These are phyloP conservation scores for Lutjanus erythropterus DNA, from an alignment of 2,113 vertebrate genomes.

Conservation along the genomic window DNA sequence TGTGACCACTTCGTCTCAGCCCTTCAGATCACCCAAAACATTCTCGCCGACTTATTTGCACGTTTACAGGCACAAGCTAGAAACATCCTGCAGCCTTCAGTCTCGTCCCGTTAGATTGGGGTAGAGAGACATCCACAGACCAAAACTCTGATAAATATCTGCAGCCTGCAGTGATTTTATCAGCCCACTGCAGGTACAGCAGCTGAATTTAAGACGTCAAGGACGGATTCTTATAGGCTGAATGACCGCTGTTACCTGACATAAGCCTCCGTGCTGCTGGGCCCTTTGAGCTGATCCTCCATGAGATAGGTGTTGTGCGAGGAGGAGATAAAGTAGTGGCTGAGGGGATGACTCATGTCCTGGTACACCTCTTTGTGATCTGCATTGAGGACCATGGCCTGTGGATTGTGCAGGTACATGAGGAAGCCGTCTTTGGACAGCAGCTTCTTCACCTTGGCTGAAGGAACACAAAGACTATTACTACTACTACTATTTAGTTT, in stretches of 20 bases:
- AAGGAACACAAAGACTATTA: not conserved
- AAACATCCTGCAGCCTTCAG: not conserved
- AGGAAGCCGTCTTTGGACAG: slow-evolving; percentile 97
- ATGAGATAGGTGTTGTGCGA: slow-evolving; percentile 98
- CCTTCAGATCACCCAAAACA: not conserved
- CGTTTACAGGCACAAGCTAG: not conserved
- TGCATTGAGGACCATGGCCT: slow-evolving; percentile 87
- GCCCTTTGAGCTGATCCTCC: slow-evolving; percentile 95
- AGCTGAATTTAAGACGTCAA: not conserved
- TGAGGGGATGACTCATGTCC: slow-evolving; percentile 96
- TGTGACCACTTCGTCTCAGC: not conserved
- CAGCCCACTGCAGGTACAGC: not conserved
- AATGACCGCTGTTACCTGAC: slow-evolving; percentile 86
- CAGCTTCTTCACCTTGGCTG: slow-evolving; percentile 89
- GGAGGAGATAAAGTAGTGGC: slow-evolving; percentile 96
- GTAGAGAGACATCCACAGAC: not conserved
- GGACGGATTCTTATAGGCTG: not conserved
- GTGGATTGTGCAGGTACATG: slow-evolving; percentile 90
- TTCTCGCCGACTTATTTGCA: not conserved
- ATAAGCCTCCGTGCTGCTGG: slow-evolving; percentile 96
- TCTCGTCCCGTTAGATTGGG: not conserved
- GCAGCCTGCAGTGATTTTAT: not conserved
- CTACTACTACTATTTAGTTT: too few relatives aligned
- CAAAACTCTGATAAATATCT: slow-evolving; percentile 6
- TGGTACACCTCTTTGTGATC: slow-evolving; percentile 89